phyloP scores from a whole-genome alignment of 1,140 invertebrate genomes.

The Bombus waltoni region DNA sequence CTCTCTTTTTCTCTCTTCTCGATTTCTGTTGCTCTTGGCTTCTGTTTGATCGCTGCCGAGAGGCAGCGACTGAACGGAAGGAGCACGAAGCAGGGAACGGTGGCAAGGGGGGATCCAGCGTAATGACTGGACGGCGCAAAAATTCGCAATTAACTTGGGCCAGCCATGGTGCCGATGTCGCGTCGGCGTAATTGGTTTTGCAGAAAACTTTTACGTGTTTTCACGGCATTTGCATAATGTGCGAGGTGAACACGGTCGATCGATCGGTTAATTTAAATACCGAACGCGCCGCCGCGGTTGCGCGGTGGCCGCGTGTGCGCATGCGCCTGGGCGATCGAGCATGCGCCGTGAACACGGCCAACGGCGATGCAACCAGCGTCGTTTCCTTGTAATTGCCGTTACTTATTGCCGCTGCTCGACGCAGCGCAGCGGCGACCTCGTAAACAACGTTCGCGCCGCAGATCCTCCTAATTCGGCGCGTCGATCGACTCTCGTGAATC shows the following conservation, averaged over 20 bases:
- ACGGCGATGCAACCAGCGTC: slow-evolving; percentile 60
- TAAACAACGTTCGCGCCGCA: slow-evolving; percentile 64
- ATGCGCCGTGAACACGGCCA: slow-evolving; percentile 30
- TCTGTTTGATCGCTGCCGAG: neutral
- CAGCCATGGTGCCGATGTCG: slow-evolving; percentile 67
- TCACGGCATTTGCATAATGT: slow-evolving; percentile 81
- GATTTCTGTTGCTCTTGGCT: neutral
- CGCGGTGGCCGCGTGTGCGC: slow-evolving; percentile 41
- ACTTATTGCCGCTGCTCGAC: slow-evolving; percentile 76
- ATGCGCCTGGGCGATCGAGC: slow-evolving; percentile 47
- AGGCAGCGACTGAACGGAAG: neutral
- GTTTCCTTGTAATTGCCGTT: slow-evolving; percentile 81
- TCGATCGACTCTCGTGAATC: slow-evolving; percentile 34
- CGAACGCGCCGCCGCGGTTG: slow-evolving; percentile 65
- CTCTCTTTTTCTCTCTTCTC: neutral
- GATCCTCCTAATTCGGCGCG: slow-evolving; percentile 70
- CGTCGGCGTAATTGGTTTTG: slow-evolving; percentile 80
- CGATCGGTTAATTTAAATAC: slow-evolving; percentile 82
- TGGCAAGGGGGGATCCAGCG: neutral
- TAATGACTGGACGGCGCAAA: slow-evolving; percentile 68
- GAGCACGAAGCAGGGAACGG: neutral
- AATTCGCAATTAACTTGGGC: slow-evolving; percentile 72
- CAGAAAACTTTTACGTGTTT: slow-evolving; percentile 80
- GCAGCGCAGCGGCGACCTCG: slow-evolving; percentile 47
- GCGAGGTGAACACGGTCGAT: slow-evolving; percentile 77